These are phyloP conservation scores for Carduelis carduelis DNA, from an alignment of 2,797 vertebrate species.

Conservation along the genomic window DNA sequence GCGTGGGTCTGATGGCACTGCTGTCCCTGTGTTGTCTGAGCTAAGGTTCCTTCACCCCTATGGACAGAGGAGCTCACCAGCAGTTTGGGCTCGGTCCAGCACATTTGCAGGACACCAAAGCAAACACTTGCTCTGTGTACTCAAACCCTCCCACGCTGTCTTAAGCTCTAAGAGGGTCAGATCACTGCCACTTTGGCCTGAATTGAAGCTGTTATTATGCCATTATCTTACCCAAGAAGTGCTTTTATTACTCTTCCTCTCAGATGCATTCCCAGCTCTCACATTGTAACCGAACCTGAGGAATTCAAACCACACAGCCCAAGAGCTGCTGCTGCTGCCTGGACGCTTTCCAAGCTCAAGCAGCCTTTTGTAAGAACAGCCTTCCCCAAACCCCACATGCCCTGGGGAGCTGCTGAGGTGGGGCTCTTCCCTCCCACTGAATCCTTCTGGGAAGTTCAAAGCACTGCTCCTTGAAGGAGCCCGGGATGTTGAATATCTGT, in stretches of 20 bases:
- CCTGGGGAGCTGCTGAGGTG: neutral
- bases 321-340: neutral
- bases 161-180: neutral
- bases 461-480: neutral
- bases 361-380: neutral
- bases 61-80: neutral
- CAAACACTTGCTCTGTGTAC: neutral
- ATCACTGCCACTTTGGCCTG: neutral
- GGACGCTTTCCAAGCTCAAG: neutral
- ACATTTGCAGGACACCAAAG: neutral
- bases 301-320: neutral
- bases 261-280: neutral
- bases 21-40: neutral
- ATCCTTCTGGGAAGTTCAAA: constrained; percentile 28
- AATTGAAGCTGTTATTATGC: neutral
- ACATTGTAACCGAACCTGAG: neutral
- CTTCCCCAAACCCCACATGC: neutral
- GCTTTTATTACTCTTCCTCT: neutral
- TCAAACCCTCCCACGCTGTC: neutral
- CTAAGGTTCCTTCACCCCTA: neutral
- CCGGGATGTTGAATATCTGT: neutral
- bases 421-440: neutral
- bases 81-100: neutral
- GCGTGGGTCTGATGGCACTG: neutral
- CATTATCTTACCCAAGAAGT: neutral